Evolutionary conservation across 2,888 invertebrate genomes (phyloP).

Genomic region (Polydrusus cervinus): DNA sequence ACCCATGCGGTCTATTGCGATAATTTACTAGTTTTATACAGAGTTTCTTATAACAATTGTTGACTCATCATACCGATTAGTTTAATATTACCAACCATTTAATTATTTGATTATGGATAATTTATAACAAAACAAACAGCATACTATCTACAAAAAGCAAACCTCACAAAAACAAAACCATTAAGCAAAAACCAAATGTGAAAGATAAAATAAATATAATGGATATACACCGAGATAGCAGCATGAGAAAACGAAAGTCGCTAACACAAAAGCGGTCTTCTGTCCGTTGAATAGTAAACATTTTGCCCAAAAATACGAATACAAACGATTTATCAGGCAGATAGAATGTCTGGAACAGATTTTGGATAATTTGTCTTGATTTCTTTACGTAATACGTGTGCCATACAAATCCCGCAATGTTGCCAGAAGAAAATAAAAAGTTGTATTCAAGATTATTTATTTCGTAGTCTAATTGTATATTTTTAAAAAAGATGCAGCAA

Average conservation of each 20-base stretch:
- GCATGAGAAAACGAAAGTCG: conserved; percentile 37
- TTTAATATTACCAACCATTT: too few relatives aligned
- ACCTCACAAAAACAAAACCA: conserved; percentile 10
- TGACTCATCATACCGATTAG: too few relatives aligned
- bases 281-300: conserved; percentile 49
- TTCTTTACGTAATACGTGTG: conserved; percentile 44
- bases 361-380: conserved; percentile 51
- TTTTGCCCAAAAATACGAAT: conserved; percentile 49
- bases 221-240: conserved; percentile 38
- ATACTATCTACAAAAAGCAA: background rate
- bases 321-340: conserved; percentile 51
- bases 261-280: conserved; percentile 38
- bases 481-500: background rate
- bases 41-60: background rate
- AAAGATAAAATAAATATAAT: conserved; percentile 36
- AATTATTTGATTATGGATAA: background rate
- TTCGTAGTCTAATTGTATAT: background rate
- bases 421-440: conserved; percentile 18
- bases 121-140: background rate
- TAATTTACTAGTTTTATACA: too few relatives aligned
- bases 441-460: background rate
- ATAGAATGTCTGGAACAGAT: conserved; percentile 48
- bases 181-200: conserved; percentile 18
- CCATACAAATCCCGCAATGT: conserved; percentile 22
- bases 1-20: too few relatives aligned